A percentile compares a stretch with the other conserved stretches of the same genome.
Evolutionary conservation across 2,797 vertebrate species (phyloP).

Genomic region (Hybognathus amarus): DNA sequence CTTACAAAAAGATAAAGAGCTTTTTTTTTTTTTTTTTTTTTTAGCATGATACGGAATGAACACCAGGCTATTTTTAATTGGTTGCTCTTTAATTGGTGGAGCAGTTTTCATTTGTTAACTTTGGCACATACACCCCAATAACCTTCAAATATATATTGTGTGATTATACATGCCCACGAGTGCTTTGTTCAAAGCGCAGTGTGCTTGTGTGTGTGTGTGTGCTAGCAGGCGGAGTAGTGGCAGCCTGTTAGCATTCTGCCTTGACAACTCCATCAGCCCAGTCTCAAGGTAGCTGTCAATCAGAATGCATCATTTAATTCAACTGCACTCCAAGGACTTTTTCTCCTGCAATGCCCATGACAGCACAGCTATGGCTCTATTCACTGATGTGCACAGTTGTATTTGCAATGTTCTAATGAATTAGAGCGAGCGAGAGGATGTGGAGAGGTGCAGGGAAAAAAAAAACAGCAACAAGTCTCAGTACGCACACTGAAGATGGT

Average conservation of each 20-base stretch:
- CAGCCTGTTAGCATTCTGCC: slow-evolving; percentile 83
- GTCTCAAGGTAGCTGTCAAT: slow-evolving; percentile 99
- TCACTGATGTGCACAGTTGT: slow-evolving; percentile 86
- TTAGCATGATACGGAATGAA: background rate
- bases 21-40: background rate
- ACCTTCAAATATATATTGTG: slow-evolving; percentile 18
- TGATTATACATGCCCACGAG: slow-evolving; percentile 35
- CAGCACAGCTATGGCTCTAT: slow-evolving; percentile 96
- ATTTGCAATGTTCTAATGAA: slow-evolving; percentile 86
- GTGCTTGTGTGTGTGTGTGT: slow-evolving; percentile 62
- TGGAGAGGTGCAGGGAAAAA: slow-evolving; percentile 47
- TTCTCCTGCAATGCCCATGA: slow-evolving; percentile 85
- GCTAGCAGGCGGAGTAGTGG: slow-evolving; percentile 78
- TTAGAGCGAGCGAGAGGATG: slow-evolving; percentile 79
- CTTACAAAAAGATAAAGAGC: background rate
- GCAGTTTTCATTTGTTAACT: background rate
- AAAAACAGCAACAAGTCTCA: slow-evolving; percentile 86
- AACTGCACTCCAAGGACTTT: slow-evolving; percentile 89
- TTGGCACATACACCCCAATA: slow-evolving; percentile 25
- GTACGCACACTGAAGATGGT: slow-evolving; percentile 74
- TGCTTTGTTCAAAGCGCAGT: slow-evolving; percentile 22
- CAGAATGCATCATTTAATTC: slow-evolving; percentile 95
- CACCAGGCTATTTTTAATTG: background rate
- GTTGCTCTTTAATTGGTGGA: slow-evolving; percentile 44
- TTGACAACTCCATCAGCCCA: slow-evolving; percentile 98